Percentiles rank a stretch among this genome's conserved stretches.
Evolutionary conservation across 64 coral and sea anemone species (phyloP).

Genomic region (Porites lutea): DNA sequence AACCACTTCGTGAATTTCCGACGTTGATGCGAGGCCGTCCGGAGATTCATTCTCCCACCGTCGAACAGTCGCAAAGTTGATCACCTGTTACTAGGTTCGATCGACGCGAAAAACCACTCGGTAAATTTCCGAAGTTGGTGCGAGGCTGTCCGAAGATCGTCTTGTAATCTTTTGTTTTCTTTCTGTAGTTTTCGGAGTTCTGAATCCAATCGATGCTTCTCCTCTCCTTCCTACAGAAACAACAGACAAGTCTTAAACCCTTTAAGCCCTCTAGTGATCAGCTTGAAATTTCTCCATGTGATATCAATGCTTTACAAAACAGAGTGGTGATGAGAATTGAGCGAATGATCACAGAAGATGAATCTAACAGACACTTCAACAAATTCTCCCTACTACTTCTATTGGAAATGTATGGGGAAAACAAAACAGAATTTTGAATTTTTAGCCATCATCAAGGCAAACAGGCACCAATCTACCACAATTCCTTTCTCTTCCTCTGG

Average conservation of each 20-base stretch:
- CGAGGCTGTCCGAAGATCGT: constrained; percentile 89
- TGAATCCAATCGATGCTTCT: constrained; percentile 77
- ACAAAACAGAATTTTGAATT: too few species aligned
- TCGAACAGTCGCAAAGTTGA: background rate
- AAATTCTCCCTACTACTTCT: too few species aligned
- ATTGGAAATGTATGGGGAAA: too few species aligned
- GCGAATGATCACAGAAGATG: too few species aligned
- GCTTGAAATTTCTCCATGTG: too few species aligned
- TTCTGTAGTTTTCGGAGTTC: constrained; percentile 78
- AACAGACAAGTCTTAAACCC: background rate
- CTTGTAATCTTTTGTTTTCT: constrained; percentile 86
- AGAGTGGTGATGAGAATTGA: too few species aligned
- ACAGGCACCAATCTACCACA: too few species aligned
- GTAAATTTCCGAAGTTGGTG: constrained; percentile 92
- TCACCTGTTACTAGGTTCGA: constrained; percentile 75
- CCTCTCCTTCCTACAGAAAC: constrained; percentile 85
- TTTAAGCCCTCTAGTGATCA: too few species aligned
- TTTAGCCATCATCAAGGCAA: too few species aligned
- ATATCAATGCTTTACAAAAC: too few species aligned
- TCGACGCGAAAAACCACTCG: constrained; percentile 93
- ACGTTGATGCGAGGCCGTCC: constrained; percentile 83
- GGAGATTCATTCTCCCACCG: constrained; percentile 29
- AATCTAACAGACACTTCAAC: too few species aligned
- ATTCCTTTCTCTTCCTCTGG: too few species aligned
- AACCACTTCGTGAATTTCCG: constrained; percentile 97